These are phyloP conservation scores for Cephalopterus ornatus DNA, from an alignment of 2,113 vertebrate species.

Conservation along the genomic window DNA sequence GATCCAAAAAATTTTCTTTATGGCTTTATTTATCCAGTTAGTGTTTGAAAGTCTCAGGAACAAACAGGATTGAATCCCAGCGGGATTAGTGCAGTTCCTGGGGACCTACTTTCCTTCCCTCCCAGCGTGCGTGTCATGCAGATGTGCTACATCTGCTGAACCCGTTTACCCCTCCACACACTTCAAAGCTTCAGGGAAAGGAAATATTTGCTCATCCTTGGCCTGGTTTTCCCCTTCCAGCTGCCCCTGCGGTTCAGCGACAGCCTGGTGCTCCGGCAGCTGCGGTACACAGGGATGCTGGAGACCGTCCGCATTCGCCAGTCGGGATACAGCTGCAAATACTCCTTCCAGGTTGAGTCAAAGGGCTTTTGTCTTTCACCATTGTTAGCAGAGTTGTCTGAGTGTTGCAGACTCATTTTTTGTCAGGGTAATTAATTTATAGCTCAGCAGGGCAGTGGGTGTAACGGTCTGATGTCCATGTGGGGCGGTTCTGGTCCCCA, in stretches of 20 bases:
- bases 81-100: neutral
- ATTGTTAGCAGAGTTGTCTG: neutral
- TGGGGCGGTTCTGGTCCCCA: neutral
- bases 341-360: constrained; percentile 87
- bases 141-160: neutral
- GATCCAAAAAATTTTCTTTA: neutral
- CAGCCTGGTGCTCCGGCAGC: constrained; percentile 91
- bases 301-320: constrained; percentile 96
- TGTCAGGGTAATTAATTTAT: neutral
- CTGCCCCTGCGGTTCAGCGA: constrained; percentile 91
- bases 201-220: neutral
- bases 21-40: neutral
- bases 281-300: constrained; percentile 97
- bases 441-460: neutral
- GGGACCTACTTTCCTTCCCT: neutral
- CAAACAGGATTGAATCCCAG: neutral
- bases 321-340: constrained; percentile 95
- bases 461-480: neutral
- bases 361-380: neutral
- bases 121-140: fast-evolving
- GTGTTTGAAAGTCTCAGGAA: neutral
- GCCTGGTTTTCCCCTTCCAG: constrained; percentile 67
- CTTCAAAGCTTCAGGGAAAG: neutral
- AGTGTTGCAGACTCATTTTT: neutral
- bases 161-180: neutral